A percentile compares a stretch with the other conserved stretches of the same genome.
These are phyloP conservation scores for Pseudomyrmex pallidus DNA, from an alignment of 1,140 invertebrate species.

Conservation along the genomic window DNA sequence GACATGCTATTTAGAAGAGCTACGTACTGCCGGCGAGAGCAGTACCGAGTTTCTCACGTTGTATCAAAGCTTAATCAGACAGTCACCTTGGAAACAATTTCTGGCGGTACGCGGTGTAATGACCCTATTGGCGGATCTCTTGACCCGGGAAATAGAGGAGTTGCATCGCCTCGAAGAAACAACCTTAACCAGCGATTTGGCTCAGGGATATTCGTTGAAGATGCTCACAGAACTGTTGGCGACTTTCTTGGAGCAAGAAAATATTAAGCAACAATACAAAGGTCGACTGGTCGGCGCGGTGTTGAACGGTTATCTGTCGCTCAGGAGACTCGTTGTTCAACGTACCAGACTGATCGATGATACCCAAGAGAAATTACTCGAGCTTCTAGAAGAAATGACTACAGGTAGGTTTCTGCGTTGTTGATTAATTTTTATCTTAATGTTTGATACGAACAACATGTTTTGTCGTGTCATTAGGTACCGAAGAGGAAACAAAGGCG, in stretches of 20 bases:
- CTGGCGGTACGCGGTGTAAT: conserved; percentile 95
- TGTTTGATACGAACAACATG: conserved; percentile 32
- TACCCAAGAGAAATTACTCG: conserved; percentile 97
- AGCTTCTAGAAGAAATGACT: conserved; percentile 98
- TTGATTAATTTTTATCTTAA: conserved; percentile 38
- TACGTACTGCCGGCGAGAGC: conserved; percentile 94
- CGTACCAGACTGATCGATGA: conserved; percentile 97
- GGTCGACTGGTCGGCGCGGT: conserved; percentile 94
- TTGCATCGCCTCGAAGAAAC: conserved; percentile 94
- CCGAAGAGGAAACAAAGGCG: conserved; percentile 97
- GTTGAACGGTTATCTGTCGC: conserved; percentile 96
- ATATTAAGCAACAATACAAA: conserved; percentile 95
- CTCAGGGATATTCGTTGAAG: conserved; percentile 95
- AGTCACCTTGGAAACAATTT: conserved; percentile 96
- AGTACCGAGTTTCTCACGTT: conserved; percentile 95
- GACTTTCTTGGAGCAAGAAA: conserved; percentile 92
- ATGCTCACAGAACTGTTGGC: conserved; percentile 95
- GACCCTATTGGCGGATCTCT: conserved; percentile 92
- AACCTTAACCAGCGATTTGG: conserved; percentile 96
- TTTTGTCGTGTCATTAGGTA: conserved; percentile 87
- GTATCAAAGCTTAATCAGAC: conserved; percentile 93
- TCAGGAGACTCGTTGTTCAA: conserved; percentile 96
- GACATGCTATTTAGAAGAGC: conserved; percentile 94
- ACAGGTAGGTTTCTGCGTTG: conserved; percentile 87
- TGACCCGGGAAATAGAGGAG: conserved; percentile 95